Base-by-base conservation (phyloP, 2,888 invertebrate species). In the Morinoia aosen region DNA sequence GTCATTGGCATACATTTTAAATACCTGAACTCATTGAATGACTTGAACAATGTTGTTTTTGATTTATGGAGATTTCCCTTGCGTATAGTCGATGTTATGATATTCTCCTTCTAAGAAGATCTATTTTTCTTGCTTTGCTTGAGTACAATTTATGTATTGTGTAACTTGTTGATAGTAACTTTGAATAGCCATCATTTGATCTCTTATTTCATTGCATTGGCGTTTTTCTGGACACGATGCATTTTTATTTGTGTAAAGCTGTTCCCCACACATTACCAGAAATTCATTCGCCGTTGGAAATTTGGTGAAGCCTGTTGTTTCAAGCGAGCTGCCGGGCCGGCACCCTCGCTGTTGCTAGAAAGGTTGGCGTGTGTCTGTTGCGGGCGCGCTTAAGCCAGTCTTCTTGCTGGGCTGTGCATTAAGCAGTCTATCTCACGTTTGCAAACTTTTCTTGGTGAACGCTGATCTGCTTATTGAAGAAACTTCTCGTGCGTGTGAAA, bases 61-160 rank as follows among this genome's bases (percentile, higher is more conserved):
- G 76, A 33, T 76, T 33, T 33, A 25, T 16, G 25, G 76, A 76
- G 76, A 76, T 33, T 76, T 76, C 33, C 33, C 25, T 76, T 61
- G 61, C 61, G 12, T 61, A 61, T 76, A 14, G 76, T 76, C 76
- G 33, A 76, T 76, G 76, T 76, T 14, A 25, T 14, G 39, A 90
- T 90, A 90, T 90, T 90, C 90, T 90, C 39, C 90, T 88, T 88
- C 25, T 48, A 90, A 39, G 48, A 90, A 90, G 90, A 40, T 90
- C 39, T 90, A 90, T 90, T 90, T 90, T 90, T 90, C 40, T 90
- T 90, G 90, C 39, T 90, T 90, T 61, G 16, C 76, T 76, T 33
- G 76, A 76, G 76, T 76, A 76, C 76, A 76, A 76, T 76, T 76
- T 76, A 76, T 76, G 76, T 76, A 76, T 76, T 76, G 76, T 76